Evolutionary conservation across 2,797 vertebrate genomes (phyloP), one percentile per base, ranked within the genome.

Genomic region (Salmo trutta): DNA sequence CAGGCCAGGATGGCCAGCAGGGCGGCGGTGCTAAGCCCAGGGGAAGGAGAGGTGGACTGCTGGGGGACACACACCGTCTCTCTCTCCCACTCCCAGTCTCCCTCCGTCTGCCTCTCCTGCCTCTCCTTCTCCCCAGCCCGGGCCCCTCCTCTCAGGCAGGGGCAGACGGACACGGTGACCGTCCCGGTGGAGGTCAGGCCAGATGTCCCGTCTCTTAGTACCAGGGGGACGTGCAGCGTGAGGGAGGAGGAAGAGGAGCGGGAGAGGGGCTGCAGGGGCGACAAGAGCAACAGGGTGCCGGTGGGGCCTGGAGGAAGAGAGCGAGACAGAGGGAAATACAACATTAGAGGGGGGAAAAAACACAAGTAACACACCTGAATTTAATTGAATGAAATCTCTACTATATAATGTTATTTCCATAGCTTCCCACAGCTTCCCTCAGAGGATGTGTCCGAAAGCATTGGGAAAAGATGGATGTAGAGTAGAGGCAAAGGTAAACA

Each of bases 1-100:
- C 97, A 98, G 59, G 96, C 96, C 78, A 97, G 82, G 77, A 98
- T 97, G 65, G 96, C 96, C 76, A 97, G 93, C 84, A 97, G 91
- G 77, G 96, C 96, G 0, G 96, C 96, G 0, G 96, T 97, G 83
- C 97, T 97, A 91, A 98, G 96, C 4, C 96, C 96, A 0, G 96
- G 91, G 0, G 96, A 92, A 0, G 96, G 95, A 86, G 92, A 92
- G 0, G 91, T 87, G 66, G 94, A 94, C 75, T 93, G 94, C 86
- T 94, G 93, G 53, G 94, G 94, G 27, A 95, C 89, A 85, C 95
- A 95, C 78, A 94, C 93, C 0, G 93, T 91, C 84, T 94, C 94
- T 74, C 90, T 88, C 19, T 94, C 93, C 93, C 91, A 93, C 79
- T 95, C 93, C 77, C 87, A 93, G 73, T 93, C 93, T 8, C 90